These are phyloP conservation scores for Anoplophora glabripennis DNA, from an alignment of 1,140 invertebrate species.

Conservation along the genomic window DNA sequence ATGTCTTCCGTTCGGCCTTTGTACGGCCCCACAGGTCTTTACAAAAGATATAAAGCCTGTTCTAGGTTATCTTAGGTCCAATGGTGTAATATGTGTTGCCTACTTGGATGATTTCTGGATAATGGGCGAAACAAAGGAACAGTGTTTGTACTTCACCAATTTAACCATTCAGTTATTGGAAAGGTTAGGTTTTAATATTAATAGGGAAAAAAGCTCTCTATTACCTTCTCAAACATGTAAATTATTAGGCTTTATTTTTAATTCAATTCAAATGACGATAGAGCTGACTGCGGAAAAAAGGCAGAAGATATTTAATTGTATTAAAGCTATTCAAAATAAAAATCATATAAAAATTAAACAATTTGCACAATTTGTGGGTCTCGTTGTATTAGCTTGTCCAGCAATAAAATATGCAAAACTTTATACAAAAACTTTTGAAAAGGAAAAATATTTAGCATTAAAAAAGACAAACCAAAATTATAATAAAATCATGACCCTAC, in stretches of 20 bases:
- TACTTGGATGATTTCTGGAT: constrained; percentile 26
- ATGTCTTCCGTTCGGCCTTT: constrained; percentile 21
- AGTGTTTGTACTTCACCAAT: constrained; percentile 1
- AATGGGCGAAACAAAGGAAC: constrained; percentile 1
- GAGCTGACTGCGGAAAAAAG: constrained; percentile 11
- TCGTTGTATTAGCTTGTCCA: neutral
- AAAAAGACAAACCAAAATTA: neutral
- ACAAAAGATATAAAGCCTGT: constrained; percentile 25
- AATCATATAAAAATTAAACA: neutral
- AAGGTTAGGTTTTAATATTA: constrained; percentile 17
- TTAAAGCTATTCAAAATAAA: neutral
- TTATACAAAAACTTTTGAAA: constrained; percentile 15
- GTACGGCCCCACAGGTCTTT: constrained; percentile 27
- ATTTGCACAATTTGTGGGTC: constrained; percentile 9
- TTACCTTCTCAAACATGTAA: constrained; percentile 7
- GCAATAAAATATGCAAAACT: constrained; percentile 14
- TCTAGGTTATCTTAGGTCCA: constrained; percentile 13
- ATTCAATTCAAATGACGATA: constrained; percentile 2
- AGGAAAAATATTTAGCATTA: constrained; percentile 10
- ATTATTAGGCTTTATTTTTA: constrained; percentile 21
- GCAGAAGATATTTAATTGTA: no score
- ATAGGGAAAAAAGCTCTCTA: constrained; percentile 13
- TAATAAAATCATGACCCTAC: neutral
- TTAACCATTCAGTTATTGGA: constrained; percentile 3
- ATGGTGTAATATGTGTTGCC: constrained; percentile 13